A percentile compares a stretch with the other conserved stretches of the same genome.
These are phyloP conservation scores for Nomia melanderi DNA, from an alignment of 1,140 invertebrate species.

Conservation along the genomic window DNA sequence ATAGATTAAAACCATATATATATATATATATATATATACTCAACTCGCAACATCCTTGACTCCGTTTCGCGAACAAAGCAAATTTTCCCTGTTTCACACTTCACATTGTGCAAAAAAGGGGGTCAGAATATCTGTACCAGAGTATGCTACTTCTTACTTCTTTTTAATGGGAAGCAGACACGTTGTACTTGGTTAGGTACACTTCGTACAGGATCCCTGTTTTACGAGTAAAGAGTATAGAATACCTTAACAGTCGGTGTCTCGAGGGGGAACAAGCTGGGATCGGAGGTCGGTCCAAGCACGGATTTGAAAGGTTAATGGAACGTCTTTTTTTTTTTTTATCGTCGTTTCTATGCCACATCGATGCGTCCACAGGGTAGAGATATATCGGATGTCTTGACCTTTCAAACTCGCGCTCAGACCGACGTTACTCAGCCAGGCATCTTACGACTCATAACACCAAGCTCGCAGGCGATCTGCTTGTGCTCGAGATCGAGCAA, in stretches of 20 bases:
- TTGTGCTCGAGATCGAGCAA: constrained; percentile 78
- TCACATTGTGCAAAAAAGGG: constrained; percentile 6
- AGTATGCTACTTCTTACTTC: neutral
- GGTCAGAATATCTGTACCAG: neutral
- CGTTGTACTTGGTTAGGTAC: neutral
- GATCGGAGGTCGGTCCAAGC: constrained; percentile 42
- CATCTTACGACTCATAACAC: constrained; percentile 80
- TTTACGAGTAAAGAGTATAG: constrained; percentile 11
- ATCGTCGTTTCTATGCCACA: constrained; percentile 15
- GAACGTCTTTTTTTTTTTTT: constrained; percentile 27
- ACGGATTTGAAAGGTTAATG: constrained; percentile 46
- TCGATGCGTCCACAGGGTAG: constrained; percentile 28
- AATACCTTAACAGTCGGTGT: constrained; percentile 32
- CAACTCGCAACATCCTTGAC: neutral
- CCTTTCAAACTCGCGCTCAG: constrained; percentile 77
- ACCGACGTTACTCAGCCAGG: constrained; percentile 81
- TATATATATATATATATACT: neutral
- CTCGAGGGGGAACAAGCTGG: constrained; percentile 4
- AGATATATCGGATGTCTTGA: constrained; percentile 31
- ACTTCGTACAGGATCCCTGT: neutral
- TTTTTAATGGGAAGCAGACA: neutral
- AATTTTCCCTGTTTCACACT: neutral
- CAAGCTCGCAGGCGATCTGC: constrained; percentile 76
- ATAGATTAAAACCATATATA: neutral
- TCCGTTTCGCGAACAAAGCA: constrained; percentile 37